Percentiles rank a stretch among this genome's conserved stretches.
Conservation (phyloP, 2,888 invertebrate genomes). For the Epinotia nisella region DNA sequence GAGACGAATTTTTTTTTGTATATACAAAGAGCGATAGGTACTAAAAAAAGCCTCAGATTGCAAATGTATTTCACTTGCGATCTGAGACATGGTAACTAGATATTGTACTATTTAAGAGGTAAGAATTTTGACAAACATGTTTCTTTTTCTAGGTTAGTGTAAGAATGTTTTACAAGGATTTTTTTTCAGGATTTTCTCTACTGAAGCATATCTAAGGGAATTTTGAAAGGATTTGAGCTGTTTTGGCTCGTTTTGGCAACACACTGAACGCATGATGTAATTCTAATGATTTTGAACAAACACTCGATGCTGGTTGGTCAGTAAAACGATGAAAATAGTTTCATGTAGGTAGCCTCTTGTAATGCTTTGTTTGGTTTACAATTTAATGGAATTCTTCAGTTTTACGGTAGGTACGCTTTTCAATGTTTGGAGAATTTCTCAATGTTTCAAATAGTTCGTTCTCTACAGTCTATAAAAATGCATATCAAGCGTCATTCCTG, state of each 20-base stretch:
- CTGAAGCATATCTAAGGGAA: too few species aligned
- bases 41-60: too few species aligned
- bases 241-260: background rate
- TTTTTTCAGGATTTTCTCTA: too few species aligned
- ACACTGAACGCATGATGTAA: constrained; percentile 16
- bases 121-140: too few species aligned
- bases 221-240: background rate
- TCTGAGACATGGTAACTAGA: too few species aligned
- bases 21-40: too few species aligned
- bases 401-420: background rate
- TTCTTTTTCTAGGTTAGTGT: too few species aligned
- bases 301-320: constrained; percentile 9
- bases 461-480: background rate
- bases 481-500: background rate
- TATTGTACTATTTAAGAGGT: too few species aligned
- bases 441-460: background rate
- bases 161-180: too few species aligned
- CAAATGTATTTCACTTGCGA: too few species aligned
- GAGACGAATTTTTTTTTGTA: too few species aligned
- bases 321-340: constrained; percentile 20
- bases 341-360: background rate
- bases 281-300: background rate
- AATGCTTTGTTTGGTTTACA: constrained; percentile 6
- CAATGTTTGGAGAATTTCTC: background rate
- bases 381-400: background rate